Conservation (phyloP, 2,797 vertebrate genomes). For the Oreochromis mossambicus region DNA sequence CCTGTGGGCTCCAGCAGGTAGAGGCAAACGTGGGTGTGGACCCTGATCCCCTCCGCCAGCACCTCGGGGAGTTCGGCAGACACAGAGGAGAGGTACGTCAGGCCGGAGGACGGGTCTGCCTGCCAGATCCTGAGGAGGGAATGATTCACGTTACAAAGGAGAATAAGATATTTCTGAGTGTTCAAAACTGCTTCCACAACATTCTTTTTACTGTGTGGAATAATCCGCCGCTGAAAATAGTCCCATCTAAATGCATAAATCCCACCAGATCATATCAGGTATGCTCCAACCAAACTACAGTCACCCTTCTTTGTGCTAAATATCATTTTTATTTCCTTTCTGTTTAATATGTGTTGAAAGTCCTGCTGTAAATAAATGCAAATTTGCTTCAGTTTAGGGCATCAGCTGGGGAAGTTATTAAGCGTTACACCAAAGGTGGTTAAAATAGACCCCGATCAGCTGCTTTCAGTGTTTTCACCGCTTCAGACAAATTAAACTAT, state of each 20-base stretch:
- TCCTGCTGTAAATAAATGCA: background rate
- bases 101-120: conserved; percentile 64
- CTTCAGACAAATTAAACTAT: background rate
- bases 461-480: accelerated
- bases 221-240: background rate
- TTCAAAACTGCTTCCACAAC: background rate
- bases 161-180: background rate
- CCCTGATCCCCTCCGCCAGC: conserved; percentile 51
- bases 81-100: conserved; percentile 73
- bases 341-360: background rate
- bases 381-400: background rate
- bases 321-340: background rate
- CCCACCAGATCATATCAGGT: too few relatives aligned
- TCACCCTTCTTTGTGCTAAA: background rate
- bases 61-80: conserved; percentile 70
- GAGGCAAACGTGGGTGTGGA: conserved; percentile 71
- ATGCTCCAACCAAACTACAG: background rate
- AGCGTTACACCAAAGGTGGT: background rate
- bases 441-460: background rate
- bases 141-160: background rate
- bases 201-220: background rate
- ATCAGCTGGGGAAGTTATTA: background rate
- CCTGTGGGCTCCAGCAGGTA: conserved; percentile 78
- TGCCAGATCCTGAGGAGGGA: conserved; percentile 74
- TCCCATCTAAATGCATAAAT: too few relatives aligned